These are phyloP conservation scores for Sminthopsis crassicaudata DNA, from an alignment of 2,113 vertebrate species.

Conservation along the genomic window DNA sequence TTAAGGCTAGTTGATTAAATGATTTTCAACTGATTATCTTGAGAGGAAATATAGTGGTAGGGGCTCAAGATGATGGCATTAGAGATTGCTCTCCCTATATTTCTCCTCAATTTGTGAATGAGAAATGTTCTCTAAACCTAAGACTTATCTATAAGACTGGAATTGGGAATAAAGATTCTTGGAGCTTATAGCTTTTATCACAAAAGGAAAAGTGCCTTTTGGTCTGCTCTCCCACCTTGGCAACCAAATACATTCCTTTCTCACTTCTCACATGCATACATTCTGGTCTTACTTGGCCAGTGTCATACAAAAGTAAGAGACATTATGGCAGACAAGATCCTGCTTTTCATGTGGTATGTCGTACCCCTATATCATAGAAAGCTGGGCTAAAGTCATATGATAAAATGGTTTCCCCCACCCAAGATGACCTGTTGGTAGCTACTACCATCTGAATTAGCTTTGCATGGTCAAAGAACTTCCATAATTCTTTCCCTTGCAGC, in stretches of 20 bases:
- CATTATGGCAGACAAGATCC: neutral
- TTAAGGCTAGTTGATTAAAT: too few relatives aligned
- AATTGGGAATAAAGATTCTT: too few relatives aligned
- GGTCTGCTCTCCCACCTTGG: neutral
- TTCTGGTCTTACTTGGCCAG: constrained; percentile 11
- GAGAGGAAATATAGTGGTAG: too few relatives aligned
- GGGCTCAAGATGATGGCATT: too few relatives aligned
- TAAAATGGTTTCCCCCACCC: too few relatives aligned
- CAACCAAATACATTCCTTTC: neutral
- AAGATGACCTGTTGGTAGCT: neutral
- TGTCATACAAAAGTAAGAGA: constrained; percentile 3
- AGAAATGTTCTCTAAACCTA: too few relatives aligned
- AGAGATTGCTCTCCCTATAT: too few relatives aligned
- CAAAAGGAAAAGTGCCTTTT: too few relatives aligned
- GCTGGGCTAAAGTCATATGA: neutral
- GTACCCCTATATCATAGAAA: neutral
- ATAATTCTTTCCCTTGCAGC: constrained; percentile 13
- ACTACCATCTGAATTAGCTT: neutral
- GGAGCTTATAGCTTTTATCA: too few relatives aligned
- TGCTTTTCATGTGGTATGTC: neutral
- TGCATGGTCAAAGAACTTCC: neutral
- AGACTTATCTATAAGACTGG: too few relatives aligned
- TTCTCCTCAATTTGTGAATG: too few relatives aligned
- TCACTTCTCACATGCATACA: neutral
- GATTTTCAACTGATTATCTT: too few relatives aligned